Evolutionary conservation across 1,140 invertebrate genomes (phyloP), one percentile per base, ranked within the genome.

Genomic region (Oreohelix idahoensis): DNA sequence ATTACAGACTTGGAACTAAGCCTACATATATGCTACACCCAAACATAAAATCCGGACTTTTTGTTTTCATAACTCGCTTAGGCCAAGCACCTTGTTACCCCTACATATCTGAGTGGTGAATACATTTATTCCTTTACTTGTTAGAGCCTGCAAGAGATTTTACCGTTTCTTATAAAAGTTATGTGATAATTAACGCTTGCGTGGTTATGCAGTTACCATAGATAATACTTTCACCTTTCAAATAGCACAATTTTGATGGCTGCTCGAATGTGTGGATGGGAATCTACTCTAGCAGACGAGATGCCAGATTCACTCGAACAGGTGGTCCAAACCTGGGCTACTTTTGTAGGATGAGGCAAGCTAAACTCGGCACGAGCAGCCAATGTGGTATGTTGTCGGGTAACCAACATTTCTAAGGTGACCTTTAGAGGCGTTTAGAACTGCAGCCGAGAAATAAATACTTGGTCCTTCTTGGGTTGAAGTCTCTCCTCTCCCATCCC

Each of bases 211-310:
- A 26, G 4, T 58, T 58, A 58, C 17, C 51, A 58, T 5, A 58
- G 26, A 17, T 23, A 11, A 5, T 45, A 45, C 42, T 5, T 45
- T 45, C 15, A 5, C 15, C 42, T 15, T 45, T 45, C 42, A 8
- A 45, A 45, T 15, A 45, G 42, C 15, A 45, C 5, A 8, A 89
- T 90, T 66, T 45, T 86, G 84, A 53, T 23, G n/a, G 5, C 0
- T 0, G 69, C 11, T 35, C 38, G 17, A n/a, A 13, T 58, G 10
- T 58, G 8, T 58, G 53, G 20, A 10, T 58, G 53, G 1, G 23
- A 58, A 4, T 58, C 63, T 35, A 66, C 63, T 66, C 29, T 35
- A 32, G 53, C 63, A 10, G 63, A 36, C 8, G n/a, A 8, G 20
- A 15, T 51, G 75, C 74, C 74, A 77, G 38, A 53, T 53, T 51